These are phyloP conservation scores for Salvelinus namaycush DNA, from an alignment of 2,113 vertebrate genomes.

Conservation along the genomic window DNA sequence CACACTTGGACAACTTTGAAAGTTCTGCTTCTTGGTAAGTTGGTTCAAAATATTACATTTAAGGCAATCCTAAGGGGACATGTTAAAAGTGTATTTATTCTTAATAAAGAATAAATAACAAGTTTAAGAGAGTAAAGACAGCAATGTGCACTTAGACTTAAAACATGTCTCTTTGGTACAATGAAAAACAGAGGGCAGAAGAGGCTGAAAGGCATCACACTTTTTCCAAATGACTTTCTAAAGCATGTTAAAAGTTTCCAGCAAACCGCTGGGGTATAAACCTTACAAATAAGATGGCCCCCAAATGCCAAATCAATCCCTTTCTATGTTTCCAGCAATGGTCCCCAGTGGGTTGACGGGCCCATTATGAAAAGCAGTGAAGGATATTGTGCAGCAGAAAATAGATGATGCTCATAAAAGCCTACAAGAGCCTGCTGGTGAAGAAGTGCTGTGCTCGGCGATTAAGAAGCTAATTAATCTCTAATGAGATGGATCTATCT, in stretches of 20 bases:
- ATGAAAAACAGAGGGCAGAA: neutral
- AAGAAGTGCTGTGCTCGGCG: slow-evolving; percentile 33
- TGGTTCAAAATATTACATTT: neutral
- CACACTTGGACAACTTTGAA: no score
- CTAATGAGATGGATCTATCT: slow-evolving; percentile 48
- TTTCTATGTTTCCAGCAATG: neutral
- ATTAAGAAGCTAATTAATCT: slow-evolving; percentile 53
- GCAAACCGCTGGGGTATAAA: neutral
- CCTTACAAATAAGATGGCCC: neutral
- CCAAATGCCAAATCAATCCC: slow-evolving; percentile 2
- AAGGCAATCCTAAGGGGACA: neutral
- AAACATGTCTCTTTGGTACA: neutral
- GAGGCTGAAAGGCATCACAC: neutral
- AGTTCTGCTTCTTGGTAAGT: neutral
- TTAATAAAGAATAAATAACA: neutral
- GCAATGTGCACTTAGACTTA: neutral
- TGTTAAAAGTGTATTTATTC: no score
- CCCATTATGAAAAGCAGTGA: slow-evolving; percentile 23
- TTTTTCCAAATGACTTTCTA: neutral
- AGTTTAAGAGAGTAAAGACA: neutral
- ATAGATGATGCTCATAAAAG: slow-evolving; percentile 42
- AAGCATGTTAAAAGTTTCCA: neutral
- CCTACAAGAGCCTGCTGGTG: slow-evolving; percentile 24
- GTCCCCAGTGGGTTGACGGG: slow-evolving; percentile 9
- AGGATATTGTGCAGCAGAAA: slow-evolving; percentile 33